Conservation (phyloP, 2,113 vertebrate genomes). For the Pelodiscus sinensis region DNA sequence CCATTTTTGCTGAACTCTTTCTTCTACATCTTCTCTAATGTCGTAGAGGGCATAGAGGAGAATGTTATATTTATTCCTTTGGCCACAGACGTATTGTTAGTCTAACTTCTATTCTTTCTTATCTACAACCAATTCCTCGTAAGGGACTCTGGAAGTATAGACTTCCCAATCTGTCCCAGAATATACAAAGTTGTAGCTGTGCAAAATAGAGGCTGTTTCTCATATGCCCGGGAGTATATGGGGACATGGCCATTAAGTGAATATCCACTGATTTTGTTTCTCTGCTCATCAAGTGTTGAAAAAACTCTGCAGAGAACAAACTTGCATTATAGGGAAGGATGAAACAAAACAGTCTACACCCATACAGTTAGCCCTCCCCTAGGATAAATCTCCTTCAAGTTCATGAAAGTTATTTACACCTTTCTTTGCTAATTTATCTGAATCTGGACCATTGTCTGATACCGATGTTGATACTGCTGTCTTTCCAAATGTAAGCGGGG, state of each 20-base stretch:
- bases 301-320: not conserved
- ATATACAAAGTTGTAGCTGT: not conserved
- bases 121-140: not conserved
- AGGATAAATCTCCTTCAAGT: not conserved
- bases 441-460: not conserved
- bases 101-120: not conserved
- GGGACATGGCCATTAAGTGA: not conserved
- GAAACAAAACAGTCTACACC: not conserved
- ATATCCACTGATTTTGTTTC: not conserved
- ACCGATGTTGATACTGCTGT: fast-evolving
- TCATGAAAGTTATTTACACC: not conserved
- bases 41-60: not conserved
- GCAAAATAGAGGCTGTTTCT: not conserved
- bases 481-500: too few relatives aligned
- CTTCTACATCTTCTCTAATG: not conserved
- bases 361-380: not conserved
- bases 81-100: not conserved
- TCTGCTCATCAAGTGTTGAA: not conserved
- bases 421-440: not conserved
- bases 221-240: not conserved
- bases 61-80: not conserved
- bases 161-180: not conserved
- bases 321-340: not conserved
- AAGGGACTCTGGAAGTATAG: not conserved
- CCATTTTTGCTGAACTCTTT: not conserved